Evolutionary conservation across 2,113 vertebrate genomes (phyloP).

Genomic region (Chloroceryle aenea): DNA sequence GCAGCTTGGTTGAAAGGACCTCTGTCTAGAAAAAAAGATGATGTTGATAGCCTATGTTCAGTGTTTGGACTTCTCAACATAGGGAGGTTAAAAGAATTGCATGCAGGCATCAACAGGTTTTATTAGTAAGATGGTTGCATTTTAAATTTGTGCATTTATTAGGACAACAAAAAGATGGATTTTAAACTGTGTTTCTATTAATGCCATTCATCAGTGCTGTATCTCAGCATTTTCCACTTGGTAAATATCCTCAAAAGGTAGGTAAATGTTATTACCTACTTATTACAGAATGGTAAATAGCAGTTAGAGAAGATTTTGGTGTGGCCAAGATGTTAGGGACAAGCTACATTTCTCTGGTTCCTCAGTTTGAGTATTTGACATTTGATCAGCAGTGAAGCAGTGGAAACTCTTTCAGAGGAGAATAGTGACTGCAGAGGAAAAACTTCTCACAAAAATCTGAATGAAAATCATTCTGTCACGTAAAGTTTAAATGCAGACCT

Average conservation of each 20-base stretch:
- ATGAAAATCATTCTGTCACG: neutral
- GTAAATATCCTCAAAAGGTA: neutral
- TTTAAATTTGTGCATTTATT: neutral
- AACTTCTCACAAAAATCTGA: neutral
- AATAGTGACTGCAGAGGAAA: neutral
- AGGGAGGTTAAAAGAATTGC: neutral
- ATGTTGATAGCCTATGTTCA: neutral
- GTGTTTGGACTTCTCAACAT: neutral
- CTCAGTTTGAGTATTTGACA: neutral
- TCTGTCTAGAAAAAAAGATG: neutral
- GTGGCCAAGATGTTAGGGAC: neutral
- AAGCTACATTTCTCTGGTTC: neutral
- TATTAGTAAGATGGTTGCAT: neutral
- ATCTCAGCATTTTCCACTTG: neutral
- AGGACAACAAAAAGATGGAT: neutral
- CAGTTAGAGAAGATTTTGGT: neutral
- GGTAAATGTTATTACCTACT: neutral
- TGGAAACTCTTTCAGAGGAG: neutral
- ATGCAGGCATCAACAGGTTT: neutral
- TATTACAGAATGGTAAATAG: neutral
- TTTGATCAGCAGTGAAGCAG: neutral
- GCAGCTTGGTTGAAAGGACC: neutral
- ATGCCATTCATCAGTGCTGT: neutral
- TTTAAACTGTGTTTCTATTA: neutral
- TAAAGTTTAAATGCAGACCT: neutral